A percentile compares a stretch with the other conserved stretches of the same genome.
These are phyloP conservation scores for Eupeodes luniger DNA, from an alignment of 2,888 invertebrate genomes.

Conservation along the genomic window DNA sequence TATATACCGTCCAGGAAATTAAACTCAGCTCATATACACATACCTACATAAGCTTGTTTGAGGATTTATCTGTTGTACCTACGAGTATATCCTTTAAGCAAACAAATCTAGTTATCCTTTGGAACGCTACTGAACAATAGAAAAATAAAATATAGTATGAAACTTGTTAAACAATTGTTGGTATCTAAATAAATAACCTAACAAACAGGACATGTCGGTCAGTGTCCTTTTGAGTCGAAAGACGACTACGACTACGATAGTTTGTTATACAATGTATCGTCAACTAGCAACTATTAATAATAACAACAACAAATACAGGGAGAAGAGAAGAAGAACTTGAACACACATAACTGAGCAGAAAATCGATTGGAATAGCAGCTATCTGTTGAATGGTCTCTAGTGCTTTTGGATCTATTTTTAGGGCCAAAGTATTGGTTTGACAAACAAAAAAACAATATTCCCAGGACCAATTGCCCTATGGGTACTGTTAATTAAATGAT, in stretches of 20 bases:
- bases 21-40: constrained; percentile 22
- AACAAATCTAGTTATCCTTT: not conserved
- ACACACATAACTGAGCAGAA: constrained; percentile 48
- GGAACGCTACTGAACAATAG: not conserved
- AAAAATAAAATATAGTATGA: not conserved
- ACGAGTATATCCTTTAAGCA: not conserved
- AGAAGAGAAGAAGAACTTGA: not conserved
- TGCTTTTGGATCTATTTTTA: not conserved
- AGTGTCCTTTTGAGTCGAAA: constrained; percentile 53
- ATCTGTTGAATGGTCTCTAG: constrained; percentile 57
- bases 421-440: not conserved
- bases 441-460: not conserved
- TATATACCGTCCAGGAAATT: constrained; percentile 56
- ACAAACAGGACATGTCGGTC: constrained; percentile 53
- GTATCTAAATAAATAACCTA: constrained; percentile 34
- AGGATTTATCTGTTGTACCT: not conserved
- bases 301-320: too few relatives aligned
- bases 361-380: constrained; percentile 52
- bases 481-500: too few relatives aligned
- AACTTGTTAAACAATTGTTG: constrained; percentile 13
- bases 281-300: constrained; percentile 17
- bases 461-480: too few relatives aligned
- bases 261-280: constrained; percentile 41
- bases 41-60: not conserved
- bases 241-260: not conserved